Evolutionary conservation across 2,797 vertebrate genomes (phyloP).

Genomic region (Botia kubotai): DNA sequence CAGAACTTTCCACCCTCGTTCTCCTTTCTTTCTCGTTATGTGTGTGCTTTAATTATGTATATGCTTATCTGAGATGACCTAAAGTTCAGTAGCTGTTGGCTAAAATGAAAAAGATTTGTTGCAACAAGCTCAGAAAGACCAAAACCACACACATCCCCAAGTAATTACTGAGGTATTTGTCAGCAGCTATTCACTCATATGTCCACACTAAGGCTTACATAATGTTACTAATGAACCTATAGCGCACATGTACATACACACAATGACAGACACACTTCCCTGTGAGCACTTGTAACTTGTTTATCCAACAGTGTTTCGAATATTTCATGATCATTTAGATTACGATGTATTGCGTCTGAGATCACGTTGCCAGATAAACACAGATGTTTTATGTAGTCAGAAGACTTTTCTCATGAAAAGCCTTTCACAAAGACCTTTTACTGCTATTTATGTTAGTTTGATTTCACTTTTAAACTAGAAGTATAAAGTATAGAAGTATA

Average conservation of each 20-base stretch:
- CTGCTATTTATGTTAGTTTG: neutral
- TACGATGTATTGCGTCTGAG: neutral
- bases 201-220: neutral
- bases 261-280: no score
- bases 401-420: neutral
- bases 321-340: slow-evolving; percentile 5
- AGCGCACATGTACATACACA: no score
- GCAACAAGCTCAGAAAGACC: neutral
- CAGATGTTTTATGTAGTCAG: neutral
- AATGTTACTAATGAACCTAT: no score
- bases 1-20: slow-evolving; percentile 23
- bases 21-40: neutral
- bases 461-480: neutral
- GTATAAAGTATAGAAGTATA: neutral
- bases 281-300: neutral
- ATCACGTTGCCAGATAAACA: neutral
- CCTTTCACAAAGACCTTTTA: neutral
- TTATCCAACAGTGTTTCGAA: neutral
- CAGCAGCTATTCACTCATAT: slow-evolving; percentile 34
- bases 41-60: neutral
- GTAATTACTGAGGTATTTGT: slow-evolving; percentile 31
- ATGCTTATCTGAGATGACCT: neutral
- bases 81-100: slow-evolving; percentile 3
- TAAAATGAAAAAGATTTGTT: slow-evolving; percentile 4
- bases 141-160: slow-evolving; percentile 7